Evolutionary conservation across 2,888 invertebrate genomes (phyloP).

Genomic region (Aricia artaxerxes): DNA sequence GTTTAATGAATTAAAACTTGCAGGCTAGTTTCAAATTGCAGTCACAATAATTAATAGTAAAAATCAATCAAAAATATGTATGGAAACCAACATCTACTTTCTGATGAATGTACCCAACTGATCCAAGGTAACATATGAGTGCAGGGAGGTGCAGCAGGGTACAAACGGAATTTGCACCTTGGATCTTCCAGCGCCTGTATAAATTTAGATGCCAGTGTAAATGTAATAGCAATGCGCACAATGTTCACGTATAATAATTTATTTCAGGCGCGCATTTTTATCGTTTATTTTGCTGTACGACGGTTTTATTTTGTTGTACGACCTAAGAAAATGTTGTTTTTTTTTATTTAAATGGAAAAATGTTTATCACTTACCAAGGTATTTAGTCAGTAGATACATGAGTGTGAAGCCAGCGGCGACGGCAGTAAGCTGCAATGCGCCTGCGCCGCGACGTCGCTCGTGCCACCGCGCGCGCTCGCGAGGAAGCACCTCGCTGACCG

Average conservation of each 20-base stretch:
- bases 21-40: background rate
- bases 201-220: background rate
- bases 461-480: conserved; percentile 89
- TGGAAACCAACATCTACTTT: conserved; percentile 1
- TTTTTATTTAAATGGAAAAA: too few species aligned
- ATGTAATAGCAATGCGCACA: background rate
- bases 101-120: background rate
- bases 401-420: conserved; percentile 81
- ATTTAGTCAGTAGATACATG: conserved; percentile 83
- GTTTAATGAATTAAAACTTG: background rate
- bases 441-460: conserved; percentile 78
- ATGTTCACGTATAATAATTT: background rate
- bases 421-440: conserved; percentile 82
- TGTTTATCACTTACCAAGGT: conserved; percentile 69
- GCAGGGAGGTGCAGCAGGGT: background rate
- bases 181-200: background rate
- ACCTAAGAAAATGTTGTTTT: too few species aligned
- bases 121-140: background rate
- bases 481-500: conserved; percentile 88
- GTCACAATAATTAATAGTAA: background rate
- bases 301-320: too few species aligned
- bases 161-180: background rate
- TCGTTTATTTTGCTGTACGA: too few species aligned
- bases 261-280: too few species aligned
- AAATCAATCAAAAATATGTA: background rate